Base-by-base conservation (phyloP, 2,797 vertebrate species). In the Rhincodon typus region DNA sequence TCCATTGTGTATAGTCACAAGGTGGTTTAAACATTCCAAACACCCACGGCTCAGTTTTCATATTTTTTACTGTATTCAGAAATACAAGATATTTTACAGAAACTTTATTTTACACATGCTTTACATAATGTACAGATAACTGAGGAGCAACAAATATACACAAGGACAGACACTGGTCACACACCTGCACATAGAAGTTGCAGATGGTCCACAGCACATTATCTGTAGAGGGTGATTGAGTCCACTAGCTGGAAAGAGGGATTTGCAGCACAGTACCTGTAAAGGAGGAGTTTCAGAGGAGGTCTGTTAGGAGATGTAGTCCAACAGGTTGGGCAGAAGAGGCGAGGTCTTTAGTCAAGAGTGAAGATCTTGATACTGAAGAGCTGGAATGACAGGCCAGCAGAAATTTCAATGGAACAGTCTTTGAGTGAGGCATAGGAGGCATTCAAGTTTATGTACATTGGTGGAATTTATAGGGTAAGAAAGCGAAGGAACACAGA, bases 71-170 rank as follows among this genome's bases (percentile, higher is more conserved):
- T 95, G 94, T 95, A 50, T 74, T 30, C 94, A 95, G 94, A 95
- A 95, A 95, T 95, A 95, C 94, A 96, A 96, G 94, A 70, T 96
- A 96, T 96, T 96, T 96, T 97, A 98, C 97, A 97, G 95, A 97
- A 97, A 97, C 97, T 96, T 95, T 96, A 96, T 97, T 96, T 97
- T 97, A 97, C 97, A 97, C 97, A 97, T 96, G 96, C 98, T 97
- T 96, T 97, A 97, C 97, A 98, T 98, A 98, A 98, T 97, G 97
- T 97, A 98, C 98, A 98, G 97, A 97, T 38, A 69, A 84, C 82
- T 94, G 38, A 53, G 21, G 82, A 46, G 97, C 97, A 96, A 97
- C 97, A 97, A 97, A 97, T 96, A 97, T 96, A 96, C 95, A 97
- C 82, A 79, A 96, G 96, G 97, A 96, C 96, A 97, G 27, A 96